phyloP scores from a whole-genome alignment of 2,797 vertebrate species.

The Enteromius fasciolatus region DNA sequence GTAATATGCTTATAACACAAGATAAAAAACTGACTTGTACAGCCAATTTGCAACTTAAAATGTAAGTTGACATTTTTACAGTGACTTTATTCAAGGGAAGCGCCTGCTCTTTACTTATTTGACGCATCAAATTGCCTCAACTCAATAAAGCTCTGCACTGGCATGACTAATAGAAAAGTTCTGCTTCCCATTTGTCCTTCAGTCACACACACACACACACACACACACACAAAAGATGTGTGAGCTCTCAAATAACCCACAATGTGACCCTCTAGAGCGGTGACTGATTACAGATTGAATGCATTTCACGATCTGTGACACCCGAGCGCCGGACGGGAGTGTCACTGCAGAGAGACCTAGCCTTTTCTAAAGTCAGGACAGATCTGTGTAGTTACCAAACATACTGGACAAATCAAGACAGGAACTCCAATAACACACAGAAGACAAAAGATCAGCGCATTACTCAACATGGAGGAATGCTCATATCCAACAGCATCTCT shows the following conservation, averaged over 20 bases:
- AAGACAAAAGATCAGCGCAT: background rate
- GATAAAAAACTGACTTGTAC: background rate
- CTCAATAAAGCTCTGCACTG: conserved; percentile 26
- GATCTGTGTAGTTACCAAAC: background rate
- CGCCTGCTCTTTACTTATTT: background rate
- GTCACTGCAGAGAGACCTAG: background rate
- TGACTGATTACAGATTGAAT: conserved; percentile 74
- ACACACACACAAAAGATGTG: conserved; percentile 54
- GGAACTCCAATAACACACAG: background rate
- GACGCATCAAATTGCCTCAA: conserved; percentile 7
- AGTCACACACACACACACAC: conserved; percentile 32
- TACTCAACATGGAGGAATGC: background rate
- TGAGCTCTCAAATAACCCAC: conserved; percentile 73
- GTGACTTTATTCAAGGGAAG: background rate
- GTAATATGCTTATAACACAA: background rate
- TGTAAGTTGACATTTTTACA: background rate
- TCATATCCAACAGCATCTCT: background rate
- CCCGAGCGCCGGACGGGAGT: conserved; percentile 68
- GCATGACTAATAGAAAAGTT: conserved; percentile 3
- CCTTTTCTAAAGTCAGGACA: background rate
- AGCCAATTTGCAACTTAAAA: background rate
- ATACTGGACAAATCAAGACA: background rate
- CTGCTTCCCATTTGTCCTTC: conserved; percentile 37
- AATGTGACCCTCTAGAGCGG: conserved; percentile 77
- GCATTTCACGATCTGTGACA: conserved; percentile 78